Base-by-base conservation (phyloP, 2,113 vertebrate genomes). In the Callipepla californica region DNA sequence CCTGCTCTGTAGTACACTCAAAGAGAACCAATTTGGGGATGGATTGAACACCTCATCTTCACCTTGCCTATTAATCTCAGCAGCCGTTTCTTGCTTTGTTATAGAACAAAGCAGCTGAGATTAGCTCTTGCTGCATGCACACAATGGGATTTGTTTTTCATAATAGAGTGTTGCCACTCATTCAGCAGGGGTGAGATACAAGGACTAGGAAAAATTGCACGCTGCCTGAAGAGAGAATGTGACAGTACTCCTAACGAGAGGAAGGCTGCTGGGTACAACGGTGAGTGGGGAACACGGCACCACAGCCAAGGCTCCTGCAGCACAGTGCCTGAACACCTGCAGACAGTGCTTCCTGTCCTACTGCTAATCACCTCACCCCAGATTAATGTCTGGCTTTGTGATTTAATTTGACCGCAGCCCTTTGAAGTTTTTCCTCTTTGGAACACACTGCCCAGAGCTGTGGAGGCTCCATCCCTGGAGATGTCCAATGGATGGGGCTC, bases 81-180 rank as follows among this genome's bases (percentile, higher is more conserved):
- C 82, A 90, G 82, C 87, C 73, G 55, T 40, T 85, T 80, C 86
- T 45, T 58, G 63, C 79, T 87, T 70, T 83, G 82, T 62, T 40
- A 58, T 1, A 80, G 72, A 83, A 85, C 87, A 94, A 93, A 87
- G 76, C 75, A 69, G 76, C 87, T 7, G 50, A 85, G 79, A 89
- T 80, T 67, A 85, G 82, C 72, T 77, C 87, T 38, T 83, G 82
- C 87, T 61, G 20, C 44, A 48, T 1, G 3, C 42, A 47, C 63
- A 38, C 50, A 20, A 40, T 22, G 18, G 45, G 25, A 87, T 80
- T 90, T 91, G 59, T 15, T 74, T 94, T 83, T 38, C 79, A 7
- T 44, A 86, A 70, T 12, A 58, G 67, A 85, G 45, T 4, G 18
- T 38, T 79, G 72, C n/a, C 85, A 58, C 45, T 85, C 44, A 40